Base-by-base conservation (phyloP, 2,113 vertebrate species). In the Eurypyga helias region DNA sequence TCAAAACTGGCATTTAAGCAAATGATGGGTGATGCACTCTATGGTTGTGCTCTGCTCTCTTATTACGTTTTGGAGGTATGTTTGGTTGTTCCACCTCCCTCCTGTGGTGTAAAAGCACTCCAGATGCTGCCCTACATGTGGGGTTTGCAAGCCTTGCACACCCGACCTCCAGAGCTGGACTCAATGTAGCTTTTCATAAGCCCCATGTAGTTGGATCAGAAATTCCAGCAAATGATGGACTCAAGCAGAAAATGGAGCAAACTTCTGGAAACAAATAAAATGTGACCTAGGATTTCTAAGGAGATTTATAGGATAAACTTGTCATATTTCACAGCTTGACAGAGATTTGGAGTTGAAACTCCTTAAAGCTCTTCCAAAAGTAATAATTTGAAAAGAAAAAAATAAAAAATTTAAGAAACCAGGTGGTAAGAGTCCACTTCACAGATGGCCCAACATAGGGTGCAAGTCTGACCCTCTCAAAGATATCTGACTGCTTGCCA, bases 21-120 rank as follows among this genome's bases (percentile, higher is more conserved):
- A 1, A 1, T 0, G 5, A 21, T 5, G 10, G 23, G 7, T 1
- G 21, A 13, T 1, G 62, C 9, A 5, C 5, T 8, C 0, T 3
- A 0, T 4, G 11, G n/a, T 6, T 0, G 0, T 16, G 8, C 31
- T 73, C 4, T 46, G 33, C 6, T 36, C 43, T 49, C 33, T 67
- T n/a, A 4, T 1, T 15, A 4, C 0, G 1, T 25, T 45, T 61
- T n/a, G 46, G 18, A 75, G n/a, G 1, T 9, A 2, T 0, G 0
- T n/a, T 34, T 43, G 21, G 6, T 10, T 31, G 19, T 66, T 57
- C 23, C 21, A 1, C 3, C 21, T 19, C 1, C 21, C 4, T 64
- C 13, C 7, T 17, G 1, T 10, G 31, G 21, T 31, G 51, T 8
- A 52, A 82, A 34, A 84, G 17, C 46, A 2, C 62, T 46, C 29